Base-by-base conservation (phyloP, 2,888 invertebrate species). In the Scaeva pyrastri region DNA sequence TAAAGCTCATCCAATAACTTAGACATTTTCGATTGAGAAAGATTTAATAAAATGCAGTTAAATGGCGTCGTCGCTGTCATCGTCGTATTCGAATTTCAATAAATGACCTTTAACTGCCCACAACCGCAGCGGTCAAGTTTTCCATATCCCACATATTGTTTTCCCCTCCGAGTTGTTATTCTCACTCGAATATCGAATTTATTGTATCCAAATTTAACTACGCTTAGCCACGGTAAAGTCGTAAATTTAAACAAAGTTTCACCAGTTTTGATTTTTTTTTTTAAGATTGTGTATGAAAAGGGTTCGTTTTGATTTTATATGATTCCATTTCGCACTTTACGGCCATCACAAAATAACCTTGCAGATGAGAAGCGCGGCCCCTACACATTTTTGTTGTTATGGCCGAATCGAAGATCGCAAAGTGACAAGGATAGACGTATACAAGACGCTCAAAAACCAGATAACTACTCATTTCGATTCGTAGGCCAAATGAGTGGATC, bases 271-370 rank as follows among this genome's bases (percentile, higher is more conserved):
- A 39, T 58, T 62, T 62, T 16, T 70, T 41, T 50, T 71, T 41
- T 23, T 16, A 52, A 14, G 43, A 45, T 62, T 19, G 79, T 48
- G 11, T 31, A 31, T 66, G 50, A 71, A 70, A 80, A 85, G 80
- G 80, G 84, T 73, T 72, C 68, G 26, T 26, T 45, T 68, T 68
- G 55, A 68, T 85, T 75, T 75, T 50, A 52, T 71, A 52, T 60
- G 66, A 75, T 79, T 84, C 55, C 72, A 85, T 80, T 85, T 85
- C 66, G 80, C 84, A 80, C 76, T 72, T 72, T 62, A 39, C 55
- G 41, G 72, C 52, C 66, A 26, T 41, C 23, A 16, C 16, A 39
- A 48, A 26, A 23, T 62, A 8, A 62, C 62, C 43, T 62, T 62
- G 41, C 21, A 43, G 41, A 62, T 43, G 64, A 45, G 50, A 68